These are phyloP conservation scores for Eudyptes chrysolophus DNA, from an alignment of 2,113 vertebrate species.

Conservation along the genomic window DNA sequence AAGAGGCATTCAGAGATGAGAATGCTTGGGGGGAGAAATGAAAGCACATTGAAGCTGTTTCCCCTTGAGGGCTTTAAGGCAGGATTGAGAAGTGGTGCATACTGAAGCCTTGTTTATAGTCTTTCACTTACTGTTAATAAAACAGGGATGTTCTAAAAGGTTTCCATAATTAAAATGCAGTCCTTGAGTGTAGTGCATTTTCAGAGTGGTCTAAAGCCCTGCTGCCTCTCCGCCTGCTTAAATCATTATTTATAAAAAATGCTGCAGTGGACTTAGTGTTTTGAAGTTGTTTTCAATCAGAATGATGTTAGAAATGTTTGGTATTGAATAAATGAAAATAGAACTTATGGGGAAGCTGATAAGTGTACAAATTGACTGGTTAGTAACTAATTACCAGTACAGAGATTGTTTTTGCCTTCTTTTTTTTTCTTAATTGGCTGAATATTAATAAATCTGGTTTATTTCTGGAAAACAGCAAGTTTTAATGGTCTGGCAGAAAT, in stretches of 20 bases:
- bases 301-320: conserved; percentile 22
- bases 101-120: conserved; percentile 58
- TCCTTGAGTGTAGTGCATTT: conserved; percentile 46
- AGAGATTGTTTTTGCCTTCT: conserved; percentile 31
- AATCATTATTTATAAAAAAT: conserved; percentile 37
- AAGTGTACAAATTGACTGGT: conserved; percentile 48
- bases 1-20: conserved; percentile 53
- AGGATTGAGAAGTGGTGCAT: conserved; percentile 52
- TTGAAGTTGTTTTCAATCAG: conserved; percentile 16
- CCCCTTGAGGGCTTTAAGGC: conserved; percentile 42
- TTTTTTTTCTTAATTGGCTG: conserved; percentile 63
- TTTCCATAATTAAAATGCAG: conserved; percentile 66
- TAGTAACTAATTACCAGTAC: conserved; percentile 74
- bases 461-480: conserved; percentile 72
- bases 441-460: conserved; percentile 77
- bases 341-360: conserved; percentile 17
- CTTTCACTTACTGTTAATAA: conserved; percentile 69
- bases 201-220: conserved; percentile 12
- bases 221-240: conserved; percentile 27
- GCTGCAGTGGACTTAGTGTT: background rate
- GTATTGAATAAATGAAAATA: conserved; percentile 53
- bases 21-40: conserved; percentile 30
- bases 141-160: conserved; percentile 65
- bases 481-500: conserved; percentile 75
- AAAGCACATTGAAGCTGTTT: conserved; percentile 33